Conservation (phyloP, 2,888 invertebrate species). For the Hanleya hanleyi region DNA sequence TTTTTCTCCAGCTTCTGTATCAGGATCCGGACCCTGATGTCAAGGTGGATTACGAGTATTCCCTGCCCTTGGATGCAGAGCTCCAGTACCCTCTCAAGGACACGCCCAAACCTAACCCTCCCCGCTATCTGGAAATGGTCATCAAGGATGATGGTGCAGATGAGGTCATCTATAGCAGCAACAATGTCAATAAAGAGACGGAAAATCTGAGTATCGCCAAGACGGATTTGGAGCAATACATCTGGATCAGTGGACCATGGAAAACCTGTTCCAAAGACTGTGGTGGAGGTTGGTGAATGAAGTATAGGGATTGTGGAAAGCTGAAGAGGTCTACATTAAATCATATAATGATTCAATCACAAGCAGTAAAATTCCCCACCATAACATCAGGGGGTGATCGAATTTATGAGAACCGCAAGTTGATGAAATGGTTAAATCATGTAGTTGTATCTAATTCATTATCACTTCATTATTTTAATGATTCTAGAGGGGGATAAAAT, state of each 20-base stretch:
- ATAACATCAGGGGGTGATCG: too few species aligned
- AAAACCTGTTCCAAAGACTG: background rate
- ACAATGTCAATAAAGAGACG: too few species aligned
- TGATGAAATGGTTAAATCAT: too few species aligned
- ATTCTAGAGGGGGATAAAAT: too few species aligned
- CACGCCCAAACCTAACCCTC: background rate
- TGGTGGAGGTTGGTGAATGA: background rate
- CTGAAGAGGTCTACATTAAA: too few species aligned
- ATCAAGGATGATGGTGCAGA: background rate
- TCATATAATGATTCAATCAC: too few species aligned
- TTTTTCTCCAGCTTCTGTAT: background rate
- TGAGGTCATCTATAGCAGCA: too few species aligned
- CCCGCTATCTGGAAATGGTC: background rate
- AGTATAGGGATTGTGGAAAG: too few species aligned
- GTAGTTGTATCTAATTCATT: too few species aligned
- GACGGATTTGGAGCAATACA: background rate
- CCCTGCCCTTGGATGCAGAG: constrained; percentile 4
- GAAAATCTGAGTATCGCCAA: background rate
- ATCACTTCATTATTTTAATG: too few species aligned
- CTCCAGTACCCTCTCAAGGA: background rate
- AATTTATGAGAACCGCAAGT: too few species aligned
- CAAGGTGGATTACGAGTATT: constrained; percentile 1
- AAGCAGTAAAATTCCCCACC: too few species aligned
- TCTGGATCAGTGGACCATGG: background rate
- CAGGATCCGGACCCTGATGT: constrained; percentile 7